Base-by-base conservation (phyloP, 2,888 invertebrate genomes). In the Tenthredo distinguenda region DNA sequence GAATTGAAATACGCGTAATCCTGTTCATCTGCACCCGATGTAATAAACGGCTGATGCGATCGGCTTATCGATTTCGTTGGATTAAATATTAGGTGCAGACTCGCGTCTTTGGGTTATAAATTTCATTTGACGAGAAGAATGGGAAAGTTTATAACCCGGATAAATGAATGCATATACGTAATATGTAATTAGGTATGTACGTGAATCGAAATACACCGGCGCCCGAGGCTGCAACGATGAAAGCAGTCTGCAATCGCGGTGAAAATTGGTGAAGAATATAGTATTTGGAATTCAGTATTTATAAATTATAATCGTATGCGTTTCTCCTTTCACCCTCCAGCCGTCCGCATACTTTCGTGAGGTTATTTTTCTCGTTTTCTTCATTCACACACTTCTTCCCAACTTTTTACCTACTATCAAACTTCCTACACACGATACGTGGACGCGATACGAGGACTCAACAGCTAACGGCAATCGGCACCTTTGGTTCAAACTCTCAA, bases 311-410 rank as follows among this genome's bases (percentile, higher is more conserved):
- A 68, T 68, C 68, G 62, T 62, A 62, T 62, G 21, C 62, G 26
- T 62, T 31, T 3, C 26, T 62, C 62, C 62, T 62, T 62, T 62
- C 62, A 62, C 9, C 21, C 21, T 62, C 10, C 68, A 31, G 12
- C 68, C 68, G 68, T 68, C 68, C 68, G 68, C 68, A 68, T 68
- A 68, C 26, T 68, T 68, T 68, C 34, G 68, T 68, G 0, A 15
- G 4, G 62, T 7, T 21, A 10, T 62, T 62, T 21, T 21, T 31
- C 12, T 68, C 4, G 1, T 68, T 68, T 68, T 18, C 31, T 26
- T 34, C 15, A 68, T 68, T 15, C 34, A 10, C 34, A 10, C 34
- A 26, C 31, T 26, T 26, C 31, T 2, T 21, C 21, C 7, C 34
- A 2, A 15, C 6, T 68, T 68, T 68, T 68, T 34, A 68, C 68